Percentiles rank a stretch among this genome's conserved stretches.
These are phyloP conservation scores for Pachycephus smyrnensis DNA, from an alignment of 2,888 invertebrate genomes.

Conservation along the genomic window DNA sequence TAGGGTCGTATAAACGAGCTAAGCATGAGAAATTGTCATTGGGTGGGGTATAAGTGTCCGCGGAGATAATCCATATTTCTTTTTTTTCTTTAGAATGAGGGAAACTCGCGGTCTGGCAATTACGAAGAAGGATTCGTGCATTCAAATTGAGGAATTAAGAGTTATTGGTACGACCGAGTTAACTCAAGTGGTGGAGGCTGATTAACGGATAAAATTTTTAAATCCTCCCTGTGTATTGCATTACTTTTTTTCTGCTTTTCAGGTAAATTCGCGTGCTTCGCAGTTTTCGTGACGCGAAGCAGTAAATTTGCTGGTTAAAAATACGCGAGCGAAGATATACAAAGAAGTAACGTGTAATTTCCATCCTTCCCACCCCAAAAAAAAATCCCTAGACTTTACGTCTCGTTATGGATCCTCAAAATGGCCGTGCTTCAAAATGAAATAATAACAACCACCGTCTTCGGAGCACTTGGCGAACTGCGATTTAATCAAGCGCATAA, in stretches of 20 bases:
- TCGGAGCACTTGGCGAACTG: too few species aligned
- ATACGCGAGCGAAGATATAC: background rate
- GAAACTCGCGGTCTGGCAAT: background rate
- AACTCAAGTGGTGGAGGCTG: background rate
- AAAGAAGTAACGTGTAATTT: background rate
- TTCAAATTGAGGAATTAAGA: constrained; percentile 19
- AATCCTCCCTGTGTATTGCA: background rate
- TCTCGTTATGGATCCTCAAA: background rate
- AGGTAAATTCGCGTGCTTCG: too few species aligned
- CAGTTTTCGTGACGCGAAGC: background rate
- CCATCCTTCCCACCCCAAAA: background rate
- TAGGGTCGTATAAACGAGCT: background rate
- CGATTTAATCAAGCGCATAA: background rate
- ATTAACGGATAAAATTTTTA: background rate
- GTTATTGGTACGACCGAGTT: constrained; percentile 17
- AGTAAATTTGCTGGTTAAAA: background rate
- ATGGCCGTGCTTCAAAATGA: background rate
- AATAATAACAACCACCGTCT: too few species aligned
- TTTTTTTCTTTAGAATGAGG: background rate
- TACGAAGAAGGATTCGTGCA: constrained; percentile 4
- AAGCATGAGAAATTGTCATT: background rate
- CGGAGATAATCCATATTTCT: background rate
- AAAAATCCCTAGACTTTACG: background rate
- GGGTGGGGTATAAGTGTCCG: background rate
- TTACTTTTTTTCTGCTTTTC: background rate